Conservation (phyloP, 2,113 vertebrate genomes). For the Aix galericulata region DNA sequence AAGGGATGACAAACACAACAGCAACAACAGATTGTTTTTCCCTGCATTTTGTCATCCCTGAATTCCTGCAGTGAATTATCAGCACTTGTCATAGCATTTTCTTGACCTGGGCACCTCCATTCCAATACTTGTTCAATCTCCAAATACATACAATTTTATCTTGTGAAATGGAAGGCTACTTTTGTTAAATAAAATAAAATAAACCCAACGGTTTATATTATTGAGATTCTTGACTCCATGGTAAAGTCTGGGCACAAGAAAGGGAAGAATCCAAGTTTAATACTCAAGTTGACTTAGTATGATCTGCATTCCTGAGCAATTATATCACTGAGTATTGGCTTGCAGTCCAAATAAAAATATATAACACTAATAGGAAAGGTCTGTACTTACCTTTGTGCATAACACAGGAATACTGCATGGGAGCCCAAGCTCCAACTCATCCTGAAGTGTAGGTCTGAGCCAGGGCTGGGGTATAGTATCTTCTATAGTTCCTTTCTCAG, state of each 20-base stretch:
- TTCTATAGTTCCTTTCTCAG: neutral
- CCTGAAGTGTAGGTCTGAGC: neutral
- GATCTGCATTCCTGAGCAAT: neutral
- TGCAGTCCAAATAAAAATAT: neutral
- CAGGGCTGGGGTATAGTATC: neutral
- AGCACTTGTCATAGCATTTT: neutral
- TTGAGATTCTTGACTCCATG: neutral
- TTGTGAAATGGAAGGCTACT: neutral
- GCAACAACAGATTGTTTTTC: neutral
- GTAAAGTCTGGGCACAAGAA: neutral
- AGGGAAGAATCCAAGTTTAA: neutral
- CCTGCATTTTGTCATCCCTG: neutral
- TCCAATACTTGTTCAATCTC: neutral
- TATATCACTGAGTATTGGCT: neutral
- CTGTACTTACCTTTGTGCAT: neutral
- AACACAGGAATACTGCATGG: neutral
- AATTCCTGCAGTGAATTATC: neutral
- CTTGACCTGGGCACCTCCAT: neutral
- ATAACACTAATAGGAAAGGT: neutral
- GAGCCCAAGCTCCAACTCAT: neutral
- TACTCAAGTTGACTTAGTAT: neutral
- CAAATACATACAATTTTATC: neutral
- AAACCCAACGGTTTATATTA: neutral
- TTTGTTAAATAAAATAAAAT: neutral
- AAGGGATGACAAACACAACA: neutral